These are phyloP conservation scores for Hypolimnas misippus DNA, from an alignment of 2,888 invertebrate genomes.

Conservation along the genomic window DNA sequence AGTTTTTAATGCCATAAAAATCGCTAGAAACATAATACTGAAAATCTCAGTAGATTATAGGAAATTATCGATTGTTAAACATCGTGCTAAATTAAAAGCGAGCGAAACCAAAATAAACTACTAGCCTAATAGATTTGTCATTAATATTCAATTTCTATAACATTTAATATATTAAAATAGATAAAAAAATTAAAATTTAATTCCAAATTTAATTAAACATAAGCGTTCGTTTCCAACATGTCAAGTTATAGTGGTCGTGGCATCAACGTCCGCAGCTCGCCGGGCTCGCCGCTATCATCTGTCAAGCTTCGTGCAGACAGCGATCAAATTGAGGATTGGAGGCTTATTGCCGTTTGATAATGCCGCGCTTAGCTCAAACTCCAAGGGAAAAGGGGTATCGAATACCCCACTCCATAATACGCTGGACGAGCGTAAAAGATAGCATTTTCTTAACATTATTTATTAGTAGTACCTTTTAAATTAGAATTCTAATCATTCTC, in stretches of 20 bases:
- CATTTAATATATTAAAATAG: no score
- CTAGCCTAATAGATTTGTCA: no score
- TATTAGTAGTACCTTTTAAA: not conserved
- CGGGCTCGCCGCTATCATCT: conserved; percentile 54
- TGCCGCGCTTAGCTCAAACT: conserved; percentile 35
- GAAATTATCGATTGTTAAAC: no score
- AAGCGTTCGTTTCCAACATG: conserved; percentile 8
- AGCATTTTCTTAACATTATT: not conserved
- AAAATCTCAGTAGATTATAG: no score
- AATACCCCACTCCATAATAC: conserved; percentile 2
- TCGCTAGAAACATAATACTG: no score
- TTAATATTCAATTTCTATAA: no score
- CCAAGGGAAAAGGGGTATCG: conserved; percentile 18
- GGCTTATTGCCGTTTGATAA: conserved; percentile 58
- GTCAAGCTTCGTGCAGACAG: conserved; percentile 65
- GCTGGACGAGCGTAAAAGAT: not conserved
- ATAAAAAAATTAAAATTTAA: not conserved
- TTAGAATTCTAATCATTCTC: no score
- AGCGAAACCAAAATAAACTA: no score
- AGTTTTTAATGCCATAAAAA: no score
- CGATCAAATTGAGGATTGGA: conserved; percentile 66
- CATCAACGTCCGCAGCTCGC: conserved; percentile 17
- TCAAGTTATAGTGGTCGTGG: conserved; percentile 19
- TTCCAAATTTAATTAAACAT: not conserved
- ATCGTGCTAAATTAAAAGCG: no score